These are phyloP conservation scores for Pterophyllum scalare DNA, from an alignment of 2,113 vertebrate species.

Conservation along the genomic window DNA sequence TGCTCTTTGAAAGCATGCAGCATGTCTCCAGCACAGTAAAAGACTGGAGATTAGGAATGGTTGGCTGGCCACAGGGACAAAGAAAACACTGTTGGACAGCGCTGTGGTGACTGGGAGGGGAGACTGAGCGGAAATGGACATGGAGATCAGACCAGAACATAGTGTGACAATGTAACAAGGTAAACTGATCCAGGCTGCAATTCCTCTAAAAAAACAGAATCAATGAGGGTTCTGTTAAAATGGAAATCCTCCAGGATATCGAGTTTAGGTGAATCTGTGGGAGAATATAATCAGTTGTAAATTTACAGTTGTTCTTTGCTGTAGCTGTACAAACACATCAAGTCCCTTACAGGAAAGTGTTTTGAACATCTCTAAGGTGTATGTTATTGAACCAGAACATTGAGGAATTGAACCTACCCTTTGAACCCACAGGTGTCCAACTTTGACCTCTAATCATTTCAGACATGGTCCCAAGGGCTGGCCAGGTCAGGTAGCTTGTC, in stretches of 20 bases:
- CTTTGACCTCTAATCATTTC: slow-evolving; percentile 53
- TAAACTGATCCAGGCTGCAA: slow-evolving; percentile 72
- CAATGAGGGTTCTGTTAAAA: slow-evolving; percentile 77
- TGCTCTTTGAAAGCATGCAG: slow-evolving; percentile 65
- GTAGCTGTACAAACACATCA: not conserved
- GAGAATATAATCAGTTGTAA: slow-evolving; percentile 42
- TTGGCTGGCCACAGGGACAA: slow-evolving; percentile 72
- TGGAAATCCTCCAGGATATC: slow-evolving; percentile 64
- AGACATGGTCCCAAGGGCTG: slow-evolving; percentile 9
- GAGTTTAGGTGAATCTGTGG: slow-evolving; percentile 47
- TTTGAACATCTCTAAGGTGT: not conserved
- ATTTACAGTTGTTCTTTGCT: slow-evolving; percentile 19
- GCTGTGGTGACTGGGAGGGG: slow-evolving; percentile 51
- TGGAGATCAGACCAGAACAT: slow-evolving; percentile 76
- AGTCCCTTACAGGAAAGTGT: not conserved
- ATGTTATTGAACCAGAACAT: not conserved
- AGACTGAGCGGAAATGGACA: slow-evolving; percentile 68
- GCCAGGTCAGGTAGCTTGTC: slow-evolving; percentile 37
- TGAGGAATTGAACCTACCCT: not conserved
- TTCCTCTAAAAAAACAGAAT: slow-evolving; percentile 69
- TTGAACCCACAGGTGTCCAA: slow-evolving; percentile 49
- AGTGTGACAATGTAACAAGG: slow-evolving; percentile 79
- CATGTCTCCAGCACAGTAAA: slow-evolving; percentile 56
- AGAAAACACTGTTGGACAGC: slow-evolving; percentile 66
- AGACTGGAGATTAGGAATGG: slow-evolving; percentile 65